Percentiles rank a stretch among this genome's conserved stretches.
These are phyloP conservation scores for Girardia tigrina DNA, from an alignment of 2,888 invertebrate genomes.

Conservation along the genomic window DNA sequence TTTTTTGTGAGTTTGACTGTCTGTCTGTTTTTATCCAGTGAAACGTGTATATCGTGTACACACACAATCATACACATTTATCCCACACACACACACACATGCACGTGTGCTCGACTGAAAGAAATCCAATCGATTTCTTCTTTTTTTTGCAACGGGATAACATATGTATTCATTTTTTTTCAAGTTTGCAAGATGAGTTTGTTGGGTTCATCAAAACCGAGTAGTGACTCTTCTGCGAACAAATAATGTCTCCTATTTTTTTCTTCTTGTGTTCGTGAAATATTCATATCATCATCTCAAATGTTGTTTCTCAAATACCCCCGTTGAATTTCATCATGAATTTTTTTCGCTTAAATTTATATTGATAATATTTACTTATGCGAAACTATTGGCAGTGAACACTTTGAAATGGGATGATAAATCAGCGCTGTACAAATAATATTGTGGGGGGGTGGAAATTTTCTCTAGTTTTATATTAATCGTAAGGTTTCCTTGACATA, in stretches of 20 bases:
- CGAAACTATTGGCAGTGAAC: slow-evolving; percentile 13
- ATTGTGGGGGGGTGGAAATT: slow-evolving; percentile 23
- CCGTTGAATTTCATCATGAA: slow-evolving; percentile 3
- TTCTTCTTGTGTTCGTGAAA: not conserved
- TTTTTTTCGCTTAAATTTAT: slow-evolving; percentile 23
- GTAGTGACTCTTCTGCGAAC: slow-evolving; percentile 16
- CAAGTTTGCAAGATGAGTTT: slow-evolving; percentile 16
- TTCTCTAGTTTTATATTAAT: slow-evolving; percentile 15
- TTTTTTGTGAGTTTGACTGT: too few species aligned
- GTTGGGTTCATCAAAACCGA: not conserved
- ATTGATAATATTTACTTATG: slow-evolving; percentile 20
- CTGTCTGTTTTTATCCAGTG: too few species aligned
- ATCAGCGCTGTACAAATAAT: slow-evolving; percentile 23
- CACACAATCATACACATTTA: too few species aligned
- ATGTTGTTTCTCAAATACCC: slow-evolving; percentile 3
- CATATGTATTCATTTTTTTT: slow-evolving; percentile 23
- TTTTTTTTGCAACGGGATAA: slow-evolving; percentile 10
- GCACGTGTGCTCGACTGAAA: not conserved
- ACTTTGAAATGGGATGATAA: slow-evolving; percentile 23
- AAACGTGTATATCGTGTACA: too few species aligned
- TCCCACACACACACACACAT: not conserved
- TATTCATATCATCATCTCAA: slow-evolving; percentile 2
- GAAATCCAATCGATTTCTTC: slow-evolving; percentile 20
- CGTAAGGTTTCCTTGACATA: slow-evolving; percentile 7
- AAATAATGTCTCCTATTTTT: too few species aligned